Percentiles rank a stretch among this genome's conserved stretches.
phyloP scores from a whole-genome alignment of 2,888 invertebrate genomes.

The Catocala nupta region DNA sequence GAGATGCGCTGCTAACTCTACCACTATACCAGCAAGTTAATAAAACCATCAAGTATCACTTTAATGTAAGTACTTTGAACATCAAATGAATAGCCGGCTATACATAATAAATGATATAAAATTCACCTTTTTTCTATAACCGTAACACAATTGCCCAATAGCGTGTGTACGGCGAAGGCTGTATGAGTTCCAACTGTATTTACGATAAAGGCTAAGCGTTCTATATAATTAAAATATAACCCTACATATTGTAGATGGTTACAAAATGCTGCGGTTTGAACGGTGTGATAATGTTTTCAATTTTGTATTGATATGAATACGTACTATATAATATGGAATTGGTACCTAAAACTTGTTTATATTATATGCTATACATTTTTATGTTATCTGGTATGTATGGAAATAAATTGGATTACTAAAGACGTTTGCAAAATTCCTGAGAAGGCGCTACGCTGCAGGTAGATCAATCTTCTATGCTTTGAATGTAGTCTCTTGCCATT shows the following conservation, averaged over 20 bases:
- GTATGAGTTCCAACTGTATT: constrained; percentile 26
- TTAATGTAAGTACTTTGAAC: not conserved
- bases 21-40: too few species aligned
- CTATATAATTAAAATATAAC: constrained; percentile 33
- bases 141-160: constrained; percentile 29
- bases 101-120: not conserved
- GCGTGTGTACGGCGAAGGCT: constrained; percentile 24
- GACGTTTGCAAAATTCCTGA: too few species aligned
- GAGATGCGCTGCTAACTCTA: too few species aligned
- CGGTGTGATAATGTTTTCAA: not conserved
- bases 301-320: not conserved
- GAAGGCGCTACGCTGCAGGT: too few species aligned
- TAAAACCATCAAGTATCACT: not conserved
- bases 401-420: too few species aligned
- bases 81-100: not conserved
- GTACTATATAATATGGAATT: too few species aligned
- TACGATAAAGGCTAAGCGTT: constrained; percentile 19
- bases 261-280: not conserved
- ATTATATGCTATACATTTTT: too few species aligned
- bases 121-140: constrained; percentile 13
- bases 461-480: too few species aligned
- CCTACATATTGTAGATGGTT: constrained; percentile 1
- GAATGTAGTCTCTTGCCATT: too few species aligned
- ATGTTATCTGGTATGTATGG: too few species aligned
- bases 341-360: too few species aligned